Percentiles rank a stretch among this genome's conserved stretches.
Evolutionary conservation across 2,888 invertebrate genomes (phyloP).

Genomic region (Orthosia gothica): DNA sequence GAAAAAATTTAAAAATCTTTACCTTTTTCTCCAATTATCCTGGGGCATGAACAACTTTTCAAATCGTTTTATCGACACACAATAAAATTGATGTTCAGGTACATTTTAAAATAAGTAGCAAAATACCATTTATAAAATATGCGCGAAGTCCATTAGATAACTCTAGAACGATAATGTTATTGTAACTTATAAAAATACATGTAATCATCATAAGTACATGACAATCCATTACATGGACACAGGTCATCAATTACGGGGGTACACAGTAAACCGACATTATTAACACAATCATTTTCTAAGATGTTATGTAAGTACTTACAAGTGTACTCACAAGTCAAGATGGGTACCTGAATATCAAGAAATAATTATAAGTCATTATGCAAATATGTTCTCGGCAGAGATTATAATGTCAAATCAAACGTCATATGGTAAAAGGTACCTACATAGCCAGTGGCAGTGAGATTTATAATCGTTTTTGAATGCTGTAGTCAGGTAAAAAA

Average conservation of each 20-base stretch:
- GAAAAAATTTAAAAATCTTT: no score
- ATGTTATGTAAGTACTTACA: conserved; percentile 38
- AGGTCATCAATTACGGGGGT: conserved; percentile 58
- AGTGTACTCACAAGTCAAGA: conserved; percentile 15
- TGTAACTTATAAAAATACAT: conserved; percentile 50
- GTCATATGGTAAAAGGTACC: conserved; percentile 31
- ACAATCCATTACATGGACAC: conserved; percentile 48
- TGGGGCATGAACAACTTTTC: no score
- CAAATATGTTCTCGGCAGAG: conserved; percentile 31
- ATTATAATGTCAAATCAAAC: conserved; percentile 38
- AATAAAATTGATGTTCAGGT: neutral
- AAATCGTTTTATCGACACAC: no score
- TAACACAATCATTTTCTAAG: conserved; percentile 68
- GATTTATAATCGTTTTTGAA: neutral
- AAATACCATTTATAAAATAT: conserved; percentile 20
- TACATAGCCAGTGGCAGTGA: neutral
- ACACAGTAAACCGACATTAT: conserved; percentile 54
- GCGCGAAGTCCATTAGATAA: conserved; percentile 8
- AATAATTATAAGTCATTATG: conserved; percentile 56
- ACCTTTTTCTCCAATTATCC: no score
- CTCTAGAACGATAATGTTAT: conserved; percentile 32
- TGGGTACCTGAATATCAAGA: conserved; percentile 39
- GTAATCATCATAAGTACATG: conserved; percentile 43
- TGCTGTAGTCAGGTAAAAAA: neutral
- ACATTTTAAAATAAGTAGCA: conserved; percentile 6